These are phyloP conservation scores for Crocodylus rhombifer DNA, from an alignment of 2,797 vertebrate genomes.

Conservation along the genomic window DNA sequence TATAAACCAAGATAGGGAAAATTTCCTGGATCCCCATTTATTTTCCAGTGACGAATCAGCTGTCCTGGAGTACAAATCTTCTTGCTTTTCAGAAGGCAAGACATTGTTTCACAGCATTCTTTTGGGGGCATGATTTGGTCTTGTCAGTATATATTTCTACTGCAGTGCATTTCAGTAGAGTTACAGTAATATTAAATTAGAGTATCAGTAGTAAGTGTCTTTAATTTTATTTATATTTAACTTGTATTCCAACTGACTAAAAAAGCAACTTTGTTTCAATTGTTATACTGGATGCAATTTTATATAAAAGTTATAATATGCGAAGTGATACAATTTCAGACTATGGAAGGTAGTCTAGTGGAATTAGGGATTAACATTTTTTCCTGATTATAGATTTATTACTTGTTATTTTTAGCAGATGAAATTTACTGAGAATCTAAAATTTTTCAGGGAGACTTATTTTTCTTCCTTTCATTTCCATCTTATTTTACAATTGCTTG, in stretches of 20 bases:
- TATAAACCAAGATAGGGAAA: background rate
- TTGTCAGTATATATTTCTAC: background rate
- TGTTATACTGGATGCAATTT: background rate
- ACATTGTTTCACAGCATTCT: background rate
- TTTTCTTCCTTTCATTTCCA: background rate
- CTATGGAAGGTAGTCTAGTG: background rate
- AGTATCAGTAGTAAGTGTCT: background rate
- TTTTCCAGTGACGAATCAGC: background rate
- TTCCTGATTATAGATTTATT: background rate
- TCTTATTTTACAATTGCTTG: background rate
- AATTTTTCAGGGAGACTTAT: background rate
- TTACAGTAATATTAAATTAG: background rate
- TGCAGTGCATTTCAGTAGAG: background rate
- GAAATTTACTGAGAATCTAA: background rate
- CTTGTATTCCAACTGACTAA: background rate
- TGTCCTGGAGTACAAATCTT: background rate
- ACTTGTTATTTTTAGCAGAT: fast-evolving
- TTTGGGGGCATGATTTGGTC: background rate
- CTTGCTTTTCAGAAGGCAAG: background rate
- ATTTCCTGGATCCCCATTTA: background rate
- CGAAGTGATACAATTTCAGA: background rate
- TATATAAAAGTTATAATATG: background rate
- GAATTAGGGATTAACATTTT: background rate
- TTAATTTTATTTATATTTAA: background rate
- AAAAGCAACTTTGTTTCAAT: background rate